A percentile compares a stretch with the other conserved stretches of the same genome.
Evolutionary conservation across 2,797 vertebrate species (phyloP).

Genomic region (Hippocampus kuda): DNA sequence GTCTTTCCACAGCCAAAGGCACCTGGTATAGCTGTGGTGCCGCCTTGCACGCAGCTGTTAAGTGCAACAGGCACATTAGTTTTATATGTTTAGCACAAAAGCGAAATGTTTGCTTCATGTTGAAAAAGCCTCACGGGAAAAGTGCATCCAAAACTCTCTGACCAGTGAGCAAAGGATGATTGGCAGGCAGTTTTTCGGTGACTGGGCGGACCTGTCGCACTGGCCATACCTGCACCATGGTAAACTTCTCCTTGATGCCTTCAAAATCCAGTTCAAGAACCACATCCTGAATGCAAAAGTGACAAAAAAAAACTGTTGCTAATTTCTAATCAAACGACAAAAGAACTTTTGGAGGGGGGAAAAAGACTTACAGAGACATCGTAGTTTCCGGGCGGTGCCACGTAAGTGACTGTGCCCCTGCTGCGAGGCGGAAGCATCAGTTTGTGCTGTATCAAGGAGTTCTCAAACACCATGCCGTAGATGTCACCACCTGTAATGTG

Average conservation of each 20-base stretch:
- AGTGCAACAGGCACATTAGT: background rate
- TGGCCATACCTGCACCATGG: conserved; percentile 95
- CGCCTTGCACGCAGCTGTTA: conserved; percentile 91
- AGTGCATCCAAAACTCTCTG: conserved; percentile 74
- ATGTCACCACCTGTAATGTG: conserved; percentile 83
- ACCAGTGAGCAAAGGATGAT: conserved; percentile 78
- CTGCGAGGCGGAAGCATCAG: conserved; percentile 91
- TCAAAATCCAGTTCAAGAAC: conserved; percentile 96
- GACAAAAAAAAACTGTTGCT: background rate
- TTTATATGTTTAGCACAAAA: conserved; percentile 3
- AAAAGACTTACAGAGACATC: conserved; percentile 80
- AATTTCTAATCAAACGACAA: background rate
- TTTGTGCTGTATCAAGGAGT: conserved; percentile 94
- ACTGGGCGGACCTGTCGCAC: conserved; percentile 91
- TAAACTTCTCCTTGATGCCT: conserved; percentile 92
- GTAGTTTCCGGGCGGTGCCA: conserved; percentile 89
- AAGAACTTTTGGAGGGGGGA: conserved; percentile 43
- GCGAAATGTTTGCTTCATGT: background rate
- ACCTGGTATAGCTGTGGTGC: conserved; percentile 94
- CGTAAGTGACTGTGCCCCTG: conserved; percentile 88
- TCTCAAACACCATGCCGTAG: conserved; percentile 71
- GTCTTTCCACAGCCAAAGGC: conserved; percentile 99
- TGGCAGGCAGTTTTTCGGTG: conserved; percentile 92
- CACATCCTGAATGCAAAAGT: conserved; percentile 73
- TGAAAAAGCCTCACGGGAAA: conserved; percentile 79